These are phyloP conservation scores for Isaurus tuberculatus DNA, from an alignment of 92 coral and sea anemone species.

Conservation along the genomic window DNA sequence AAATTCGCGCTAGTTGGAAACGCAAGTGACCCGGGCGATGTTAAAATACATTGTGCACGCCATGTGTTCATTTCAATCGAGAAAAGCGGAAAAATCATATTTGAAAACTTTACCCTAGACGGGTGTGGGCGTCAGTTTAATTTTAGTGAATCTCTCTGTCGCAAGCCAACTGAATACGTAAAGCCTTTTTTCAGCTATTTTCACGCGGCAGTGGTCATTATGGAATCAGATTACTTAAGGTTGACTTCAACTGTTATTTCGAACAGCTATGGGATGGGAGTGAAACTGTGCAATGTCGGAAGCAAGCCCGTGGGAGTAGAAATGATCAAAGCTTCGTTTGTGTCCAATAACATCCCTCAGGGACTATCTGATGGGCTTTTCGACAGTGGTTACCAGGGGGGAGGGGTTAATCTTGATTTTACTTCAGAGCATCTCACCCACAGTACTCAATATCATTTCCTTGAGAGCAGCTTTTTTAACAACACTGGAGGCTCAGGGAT, in stretches of 20 bases:
- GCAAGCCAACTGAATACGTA: not conserved
- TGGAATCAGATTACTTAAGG: slow-evolving; percentile 64
- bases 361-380: not conserved
- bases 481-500: slow-evolving; percentile 92
- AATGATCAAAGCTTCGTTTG: slow-evolving; percentile 58
- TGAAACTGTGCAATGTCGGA: slow-evolving; percentile 72
- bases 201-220: slow-evolving; percentile 65
- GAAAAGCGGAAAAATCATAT: slow-evolving; percentile 59
- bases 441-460: slow-evolving; percentile 60
- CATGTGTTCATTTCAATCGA: slow-evolving; percentile 73
- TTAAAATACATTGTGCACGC: slow-evolving; percentile 61
- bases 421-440: slow-evolving; percentile 62
- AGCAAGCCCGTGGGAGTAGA: slow-evolving; percentile 67
- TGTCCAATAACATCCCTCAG: slow-evolving; percentile 50
- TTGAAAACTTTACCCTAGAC: slow-evolving; percentile 54
- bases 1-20: slow-evolving; percentile 60
- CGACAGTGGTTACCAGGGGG: slow-evolving; percentile 67
- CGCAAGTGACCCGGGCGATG: slow-evolving; percentile 28
- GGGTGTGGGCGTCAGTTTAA: slow-evolving; percentile 67
- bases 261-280: slow-evolving; percentile 76
- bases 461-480: slow-evolving; percentile 72
- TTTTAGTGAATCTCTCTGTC: not conserved
- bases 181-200: slow-evolving; percentile 42
- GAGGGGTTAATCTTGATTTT: slow-evolving; percentile 76
- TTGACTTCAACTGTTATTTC: slow-evolving; percentile 54